Percentiles rank a stretch among this genome's conserved stretches.
Evolutionary conservation across 2,888 invertebrate genomes (phyloP).

Genomic region (Sphecodes monilicornis): DNA sequence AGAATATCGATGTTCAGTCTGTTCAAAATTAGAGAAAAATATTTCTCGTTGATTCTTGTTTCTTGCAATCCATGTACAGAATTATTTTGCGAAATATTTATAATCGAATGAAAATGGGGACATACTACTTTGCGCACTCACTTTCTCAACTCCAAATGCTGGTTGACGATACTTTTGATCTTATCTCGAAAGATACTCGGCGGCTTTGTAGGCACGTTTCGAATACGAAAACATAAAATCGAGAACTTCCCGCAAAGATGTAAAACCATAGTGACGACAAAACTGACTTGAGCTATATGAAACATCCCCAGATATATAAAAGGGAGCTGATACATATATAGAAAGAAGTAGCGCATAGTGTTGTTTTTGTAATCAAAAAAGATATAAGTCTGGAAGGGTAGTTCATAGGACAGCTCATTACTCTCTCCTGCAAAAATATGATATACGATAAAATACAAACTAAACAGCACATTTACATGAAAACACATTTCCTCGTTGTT

Average conservation of each 20-base stretch:
- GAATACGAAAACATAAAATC: not conserved
- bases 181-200: not conserved
- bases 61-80: too few relatives aligned
- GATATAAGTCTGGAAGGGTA: not conserved
- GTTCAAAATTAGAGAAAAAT: too few relatives aligned
- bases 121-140: conserved; percentile 14
- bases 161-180: not conserved
- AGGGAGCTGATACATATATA: not conserved
- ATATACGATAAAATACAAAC: not conserved
- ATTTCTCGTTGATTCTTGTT: too few relatives aligned
- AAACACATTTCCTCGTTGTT: too few relatives aligned
- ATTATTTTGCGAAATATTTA: too few relatives aligned
- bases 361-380: not conserved
- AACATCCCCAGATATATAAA: not conserved
- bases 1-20: too few relatives aligned
- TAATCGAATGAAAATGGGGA: not conserved
- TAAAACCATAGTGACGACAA: not conserved
- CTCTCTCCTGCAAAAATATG: not conserved
- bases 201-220: conserved; percentile 30
- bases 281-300: not conserved
- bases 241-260: conserved; percentile 9
- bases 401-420: not conserved
- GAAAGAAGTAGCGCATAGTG: not conserved
- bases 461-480: not conserved
- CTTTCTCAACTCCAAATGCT: not conserved